Base-by-base conservation (phyloP, 2,113 vertebrate genomes). In the Tonatia bakeri region DNA sequence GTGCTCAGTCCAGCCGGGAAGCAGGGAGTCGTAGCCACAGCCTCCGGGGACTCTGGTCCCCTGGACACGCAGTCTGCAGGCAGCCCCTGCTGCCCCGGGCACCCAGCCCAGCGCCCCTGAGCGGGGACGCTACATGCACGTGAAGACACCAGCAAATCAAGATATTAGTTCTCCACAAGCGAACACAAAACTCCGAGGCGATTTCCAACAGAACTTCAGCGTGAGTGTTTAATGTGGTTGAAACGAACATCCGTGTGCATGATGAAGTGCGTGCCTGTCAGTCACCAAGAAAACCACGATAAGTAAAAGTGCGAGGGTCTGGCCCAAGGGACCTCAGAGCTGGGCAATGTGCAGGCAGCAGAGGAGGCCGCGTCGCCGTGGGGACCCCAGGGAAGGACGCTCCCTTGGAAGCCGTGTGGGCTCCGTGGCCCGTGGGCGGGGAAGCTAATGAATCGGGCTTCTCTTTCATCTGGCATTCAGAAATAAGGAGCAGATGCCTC, bases 381-480 rank as follows among this genome's bases (percentile, higher is more conserved):
- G 56, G 56, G 56, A 24, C 56, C 24, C 3, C 22, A 3, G 56
- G 0, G 22, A 61, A 28, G 59, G 59, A 28, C 24, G 11, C 59
- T 12, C 59, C 59, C 59, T 24, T 4, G 26, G 59, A 26, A 24
- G 24, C 4, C 6, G 59, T 61, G 59, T 61, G 59, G 59, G 24
- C 59, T 11, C 26, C 10, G 56, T 24, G 2, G n/a, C 10, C 76
- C 26, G 0, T 4, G 24, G 0, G 28, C 4, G 12, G 2, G 2
- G 7, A 43, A 14, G 20, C 17, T 5, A 14, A 15, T 0, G 1
- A 4, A 10, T 0, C 0, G 0, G 80, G 31, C 43, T 47, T 0
- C 45, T 3, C 0, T 7, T 10, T 20, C 67, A 4, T 4, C 17
- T 26, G 16, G 0, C 0, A 10, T 1, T 45, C 6, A 5, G 87